Evolutionary conservation across 1,140 invertebrate genomes (phyloP).

Genomic region (Brachionus rotundiformis): DNA sequence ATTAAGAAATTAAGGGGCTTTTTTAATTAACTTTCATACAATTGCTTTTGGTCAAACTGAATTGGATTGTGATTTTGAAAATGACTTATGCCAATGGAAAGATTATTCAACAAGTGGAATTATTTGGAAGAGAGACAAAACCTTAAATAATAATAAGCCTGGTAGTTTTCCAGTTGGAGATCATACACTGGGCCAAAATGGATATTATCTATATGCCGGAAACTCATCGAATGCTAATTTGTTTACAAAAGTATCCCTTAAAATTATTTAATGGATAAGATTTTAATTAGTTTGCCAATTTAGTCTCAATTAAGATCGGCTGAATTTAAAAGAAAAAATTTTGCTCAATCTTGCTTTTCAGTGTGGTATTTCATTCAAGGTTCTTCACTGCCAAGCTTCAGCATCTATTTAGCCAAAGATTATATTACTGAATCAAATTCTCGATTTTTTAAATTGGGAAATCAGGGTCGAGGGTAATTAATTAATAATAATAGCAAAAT

Average conservation of each 20-base stretch:
- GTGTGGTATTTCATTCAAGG: slow-evolving; percentile 50
- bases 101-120: not conserved
- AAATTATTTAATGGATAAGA: not conserved
- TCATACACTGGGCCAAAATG: slow-evolving; percentile 28
- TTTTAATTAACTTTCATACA: not conserved
- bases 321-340: not conserved
- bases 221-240: not conserved
- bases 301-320: not conserved
- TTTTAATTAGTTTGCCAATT: not conserved
- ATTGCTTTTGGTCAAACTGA: not conserved
- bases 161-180: slow-evolving; percentile 21
- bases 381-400: not conserved
- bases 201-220: not conserved
- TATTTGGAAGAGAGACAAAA: not conserved
- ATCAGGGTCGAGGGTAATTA: slow-evolving; percentile 22
- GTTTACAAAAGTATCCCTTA: not conserved
- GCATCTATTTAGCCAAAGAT: slow-evolving; percentile 20
- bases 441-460: not conserved
- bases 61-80: slow-evolving; percentile 38
- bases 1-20: not conserved
- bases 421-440: not conserved
- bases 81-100: not conserved
- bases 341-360: not conserved
- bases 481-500: not conserved
- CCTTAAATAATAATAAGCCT: not conserved